phyloP scores from a whole-genome alignment of 2,797 vertebrate genomes.

The Spinibarbus caldwelli region DNA sequence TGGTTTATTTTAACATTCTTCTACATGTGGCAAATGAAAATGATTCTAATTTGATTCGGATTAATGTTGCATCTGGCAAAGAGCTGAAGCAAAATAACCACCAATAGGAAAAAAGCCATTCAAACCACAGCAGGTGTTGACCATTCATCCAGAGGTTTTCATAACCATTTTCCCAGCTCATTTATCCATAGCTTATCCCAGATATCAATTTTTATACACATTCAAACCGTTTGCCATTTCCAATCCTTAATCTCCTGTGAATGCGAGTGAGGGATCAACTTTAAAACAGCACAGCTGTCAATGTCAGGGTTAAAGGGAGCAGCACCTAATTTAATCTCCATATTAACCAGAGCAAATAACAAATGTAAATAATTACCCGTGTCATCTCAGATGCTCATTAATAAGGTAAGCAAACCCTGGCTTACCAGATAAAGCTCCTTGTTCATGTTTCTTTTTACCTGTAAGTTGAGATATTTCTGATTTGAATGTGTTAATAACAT shows the following conservation, averaged over 20 bases:
- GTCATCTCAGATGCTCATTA: constrained; percentile 61
- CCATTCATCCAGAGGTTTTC: constrained; percentile 11
- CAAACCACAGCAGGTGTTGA: constrained; percentile 20
- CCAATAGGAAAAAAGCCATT: neutral
- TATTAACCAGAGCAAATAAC: constrained; percentile 57
- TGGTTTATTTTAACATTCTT: neutral
- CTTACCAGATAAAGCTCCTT: constrained; percentile 24
- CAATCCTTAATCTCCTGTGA: constrained; percentile 37
- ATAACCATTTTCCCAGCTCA: constrained; percentile 11
- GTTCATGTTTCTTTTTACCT: constrained; percentile 32
- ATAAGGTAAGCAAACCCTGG: constrained; percentile 25
- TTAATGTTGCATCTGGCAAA: neutral
- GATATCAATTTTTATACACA: constrained; percentile 35
- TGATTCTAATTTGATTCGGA: constrained; percentile 3
- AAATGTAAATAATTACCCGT: constrained; percentile 50
- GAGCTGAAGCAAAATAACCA: constrained; percentile 3
- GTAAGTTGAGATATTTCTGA: constrained; percentile 36
- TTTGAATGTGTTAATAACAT: constrained; percentile 24
- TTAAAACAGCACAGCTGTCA: constrained; percentile 54
- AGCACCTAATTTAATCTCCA: constrained; percentile 51
- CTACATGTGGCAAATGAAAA: neutral
- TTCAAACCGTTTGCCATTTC: constrained; percentile 39
- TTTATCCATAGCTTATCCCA: constrained; percentile 16
- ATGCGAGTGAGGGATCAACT: constrained; percentile 15
- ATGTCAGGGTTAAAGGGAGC: constrained; percentile 60